These are phyloP conservation scores for Plebejus anna DNA, from an alignment of 2,888 invertebrate genomes.

Conservation along the genomic window DNA sequence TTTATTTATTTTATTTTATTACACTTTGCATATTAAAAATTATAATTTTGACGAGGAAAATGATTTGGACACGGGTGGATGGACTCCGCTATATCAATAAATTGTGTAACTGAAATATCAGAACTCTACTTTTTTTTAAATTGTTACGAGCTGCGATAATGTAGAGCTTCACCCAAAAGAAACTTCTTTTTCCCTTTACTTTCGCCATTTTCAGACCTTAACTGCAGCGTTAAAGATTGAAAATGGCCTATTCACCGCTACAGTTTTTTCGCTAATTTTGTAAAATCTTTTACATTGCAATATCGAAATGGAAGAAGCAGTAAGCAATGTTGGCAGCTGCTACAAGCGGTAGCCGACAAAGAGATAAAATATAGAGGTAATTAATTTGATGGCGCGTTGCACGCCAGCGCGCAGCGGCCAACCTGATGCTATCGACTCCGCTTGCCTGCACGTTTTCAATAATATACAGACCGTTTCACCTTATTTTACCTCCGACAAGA, in stretches of 20 bases:
- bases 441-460: conserved; percentile 34
- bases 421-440: conserved; percentile 43
- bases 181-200: not conserved
- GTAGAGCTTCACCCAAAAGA: not conserved
- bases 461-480: not conserved
- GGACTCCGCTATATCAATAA: not conserved
- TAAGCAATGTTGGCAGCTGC: conserved; percentile 40
- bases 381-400: conserved; percentile 55
- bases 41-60: not conserved
- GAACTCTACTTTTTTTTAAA: not conserved
- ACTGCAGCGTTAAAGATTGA: not conserved
- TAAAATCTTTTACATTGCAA: conserved; percentile 21
- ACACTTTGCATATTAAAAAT: not conserved
- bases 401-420: conserved; percentile 40
- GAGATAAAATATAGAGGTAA: conserved; percentile 57
- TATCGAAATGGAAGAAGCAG: conserved; percentile 23
- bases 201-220: not conserved
- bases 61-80: not conserved
- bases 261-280: not conserved
- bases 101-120: not conserved
- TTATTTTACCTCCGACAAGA: not conserved
- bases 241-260: too few relatives aligned
- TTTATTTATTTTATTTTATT: not conserved
- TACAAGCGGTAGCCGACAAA: conserved; percentile 52
- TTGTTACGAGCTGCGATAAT: not conserved